Percentiles rank a stretch among this genome's conserved stretches.
These are phyloP conservation scores for Anser cygnoides DNA, from an alignment of 2,113 vertebrate species.

Conservation along the genomic window DNA sequence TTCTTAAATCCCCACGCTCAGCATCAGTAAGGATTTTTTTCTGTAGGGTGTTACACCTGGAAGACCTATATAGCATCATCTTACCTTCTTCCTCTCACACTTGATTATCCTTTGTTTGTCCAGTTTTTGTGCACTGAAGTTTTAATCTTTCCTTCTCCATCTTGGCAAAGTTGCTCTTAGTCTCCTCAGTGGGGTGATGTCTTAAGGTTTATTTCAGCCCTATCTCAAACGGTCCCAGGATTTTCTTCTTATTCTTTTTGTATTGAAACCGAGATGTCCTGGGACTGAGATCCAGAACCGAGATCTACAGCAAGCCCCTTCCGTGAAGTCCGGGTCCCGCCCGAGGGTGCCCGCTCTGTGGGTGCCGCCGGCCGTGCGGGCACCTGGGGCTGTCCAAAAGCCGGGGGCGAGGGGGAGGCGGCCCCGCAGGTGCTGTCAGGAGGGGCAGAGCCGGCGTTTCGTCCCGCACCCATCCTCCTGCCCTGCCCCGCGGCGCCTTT, in stretches of 20 bases:
- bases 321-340: not conserved
- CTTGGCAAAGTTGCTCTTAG: not conserved
- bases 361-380: fast-evolving
- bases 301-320: not conserved
- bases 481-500: not conserved
- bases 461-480: not conserved
- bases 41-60: not conserved
- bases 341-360: no score
- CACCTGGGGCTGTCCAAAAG: not conserved
- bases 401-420: not conserved
- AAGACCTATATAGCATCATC: not conserved
- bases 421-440: no score
- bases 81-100: conserved; percentile 3
- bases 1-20: not conserved
- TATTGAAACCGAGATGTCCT: not conserved
- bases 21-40: not conserved
- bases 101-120: not conserved
- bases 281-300: not conserved
- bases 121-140: not conserved
- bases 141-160: not conserved
- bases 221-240: fast-evolving
- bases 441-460: no score
- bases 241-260: not conserved
- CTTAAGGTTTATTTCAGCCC: not conserved
- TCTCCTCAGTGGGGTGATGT: not conserved